Evolutionary conservation across 2,888 invertebrate genomes (phyloP), one percentile per base, ranked within the genome.

Genomic region (Luperina nickerlii): DNA sequence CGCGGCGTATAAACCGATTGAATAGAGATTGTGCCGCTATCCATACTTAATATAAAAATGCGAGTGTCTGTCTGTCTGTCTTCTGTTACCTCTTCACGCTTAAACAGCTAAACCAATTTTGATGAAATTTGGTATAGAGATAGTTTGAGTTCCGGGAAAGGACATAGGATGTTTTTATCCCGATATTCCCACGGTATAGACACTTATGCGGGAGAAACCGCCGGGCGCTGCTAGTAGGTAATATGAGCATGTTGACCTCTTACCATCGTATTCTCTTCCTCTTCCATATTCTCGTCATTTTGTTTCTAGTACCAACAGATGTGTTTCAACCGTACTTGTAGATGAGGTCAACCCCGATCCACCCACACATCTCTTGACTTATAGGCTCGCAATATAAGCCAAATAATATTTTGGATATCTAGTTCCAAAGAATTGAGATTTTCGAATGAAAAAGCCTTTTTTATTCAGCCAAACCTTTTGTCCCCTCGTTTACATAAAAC

Each of bases 401-500:
- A 72, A 72, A 68, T 68, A 74, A 65, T 68, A 67, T 80, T 67
- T 68, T 74, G 32, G 32, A 60, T 38, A 32, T 57, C 60, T 45
- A 20, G 9, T 51, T 68, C 27, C 11, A 20, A 70, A 71, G 68
- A 60, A 57, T 69, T 76, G 38, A 13, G 48, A 74, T 85, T 48
- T 71, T 62, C 42, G 18, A 70, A 78, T 68, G 15, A 71, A 72
- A 65, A 27, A 62, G 27, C 60, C 63, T 69, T 78, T 78, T 68
- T 63, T 63, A 32, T 66, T 84, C 20, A 15, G 18, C 32, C 51
- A 38, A 68, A 76, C 74, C 60, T 78, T 86, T 86, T 78, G 78
- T 79, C 60, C 81, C 65, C 62, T 88, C 79, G 69, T 83, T 79
- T 81, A 76, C 74, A 81, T 69, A 74, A 74, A 71, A 57, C 69